Percentiles rank a stretch among this genome's conserved stretches.
These are phyloP conservation scores for Salpingus planirostris DNA, from an alignment of 2,888 invertebrate species.

Conservation along the genomic window DNA sequence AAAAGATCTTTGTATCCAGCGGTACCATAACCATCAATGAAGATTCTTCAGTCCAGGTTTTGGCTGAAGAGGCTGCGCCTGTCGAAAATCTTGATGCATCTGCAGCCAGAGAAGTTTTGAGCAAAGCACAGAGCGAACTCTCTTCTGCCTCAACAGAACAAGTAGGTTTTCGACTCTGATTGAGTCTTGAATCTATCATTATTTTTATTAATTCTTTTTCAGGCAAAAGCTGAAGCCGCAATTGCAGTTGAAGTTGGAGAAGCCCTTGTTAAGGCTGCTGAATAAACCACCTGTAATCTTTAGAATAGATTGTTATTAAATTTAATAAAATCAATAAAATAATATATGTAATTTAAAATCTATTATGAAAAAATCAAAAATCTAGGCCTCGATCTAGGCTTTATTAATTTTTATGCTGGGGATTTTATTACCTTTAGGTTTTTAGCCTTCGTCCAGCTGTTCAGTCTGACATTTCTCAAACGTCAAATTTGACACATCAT, in stretches of 20 bases:
- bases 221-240: constrained; percentile 80
- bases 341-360: too few relatives aligned
- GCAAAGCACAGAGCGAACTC: constrained; percentile 75
- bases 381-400: too few relatives aligned
- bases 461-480: too few relatives aligned
- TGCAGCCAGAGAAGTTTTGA: constrained; percentile 74
- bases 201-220: constrained; percentile 25
- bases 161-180: constrained; percentile 46
- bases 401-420: too few relatives aligned
- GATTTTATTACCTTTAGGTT: too few relatives aligned
- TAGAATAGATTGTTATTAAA: constrained; percentile 12
- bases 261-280: constrained; percentile 79
- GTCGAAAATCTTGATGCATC: constrained; percentile 71
- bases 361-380: too few relatives aligned
- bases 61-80: constrained; percentile 92
- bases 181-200: constrained; percentile 1
- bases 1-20: constrained; percentile 92
- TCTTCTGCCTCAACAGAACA: constrained; percentile 72
- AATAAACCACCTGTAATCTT: constrained; percentile 39
- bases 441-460: too few relatives aligned
- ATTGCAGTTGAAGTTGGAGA: constrained; percentile 93
- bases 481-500: too few relatives aligned
- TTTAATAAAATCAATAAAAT: constrained; percentile 10
- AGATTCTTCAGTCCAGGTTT: constrained; percentile 89
- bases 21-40: constrained; percentile 94